phyloP scores from a whole-genome alignment of 2,113 vertebrate species.

The Bos indicus region DNA sequence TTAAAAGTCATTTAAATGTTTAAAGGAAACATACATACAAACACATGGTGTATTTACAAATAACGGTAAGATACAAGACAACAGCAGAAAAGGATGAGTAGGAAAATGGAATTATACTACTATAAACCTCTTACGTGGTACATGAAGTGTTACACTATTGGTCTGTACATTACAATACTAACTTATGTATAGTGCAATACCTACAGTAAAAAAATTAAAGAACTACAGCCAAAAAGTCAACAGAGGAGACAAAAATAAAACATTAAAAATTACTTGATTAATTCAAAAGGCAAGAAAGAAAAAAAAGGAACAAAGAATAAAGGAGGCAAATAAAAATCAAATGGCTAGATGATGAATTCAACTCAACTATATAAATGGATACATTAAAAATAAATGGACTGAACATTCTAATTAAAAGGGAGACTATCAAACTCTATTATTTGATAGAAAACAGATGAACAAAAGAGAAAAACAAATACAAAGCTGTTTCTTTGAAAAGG shows the following conservation, averaged over 20 bases:
- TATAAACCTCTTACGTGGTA: not conserved
- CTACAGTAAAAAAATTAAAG: not conserved
- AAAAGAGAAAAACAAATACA: not conserved
- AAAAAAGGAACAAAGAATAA: not conserved
- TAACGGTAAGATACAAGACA: not conserved
- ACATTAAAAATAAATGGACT: not conserved
- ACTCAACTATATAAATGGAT: not conserved
- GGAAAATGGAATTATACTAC: not conserved
- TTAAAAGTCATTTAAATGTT: not conserved
- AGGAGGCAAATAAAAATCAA: not conserved
- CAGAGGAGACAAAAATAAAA: not conserved
- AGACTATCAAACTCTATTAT: not conserved
- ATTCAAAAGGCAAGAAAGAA: not conserved
- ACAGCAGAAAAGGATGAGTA: not conserved
- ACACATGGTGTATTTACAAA: not conserved
- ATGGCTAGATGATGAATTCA: not conserved
- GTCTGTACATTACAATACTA: not conserved
- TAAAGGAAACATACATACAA: not conserved
- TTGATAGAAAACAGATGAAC: not conserved
- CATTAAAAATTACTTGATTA: not conserved
- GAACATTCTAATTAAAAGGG: not conserved
- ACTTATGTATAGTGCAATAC: not conserved
- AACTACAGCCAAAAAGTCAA: not conserved
- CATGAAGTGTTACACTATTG: not conserved
- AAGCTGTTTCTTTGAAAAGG: not conserved